These are phyloP conservation scores for Archips xylosteana DNA, from an alignment of 2,888 invertebrate genomes.

Conservation along the genomic window DNA sequence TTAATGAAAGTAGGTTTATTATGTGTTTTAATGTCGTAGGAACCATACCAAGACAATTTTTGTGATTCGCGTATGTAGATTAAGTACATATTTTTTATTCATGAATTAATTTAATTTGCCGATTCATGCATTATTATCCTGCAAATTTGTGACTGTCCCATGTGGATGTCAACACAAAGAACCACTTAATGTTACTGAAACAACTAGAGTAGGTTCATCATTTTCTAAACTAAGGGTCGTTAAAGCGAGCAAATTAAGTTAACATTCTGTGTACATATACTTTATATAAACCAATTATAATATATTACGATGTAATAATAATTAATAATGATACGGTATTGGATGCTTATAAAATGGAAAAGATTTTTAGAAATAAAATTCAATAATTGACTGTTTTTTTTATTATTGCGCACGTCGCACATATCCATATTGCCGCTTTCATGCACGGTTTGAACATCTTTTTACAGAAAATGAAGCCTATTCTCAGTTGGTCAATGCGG, in stretches of 20 bases:
- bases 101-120: slow-evolving; percentile 46
- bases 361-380: slow-evolving; percentile 69
- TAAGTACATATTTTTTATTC: slow-evolving; percentile 39
- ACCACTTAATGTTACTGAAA: slow-evolving; percentile 55
- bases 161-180: slow-evolving; percentile 50
- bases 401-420: not conserved
- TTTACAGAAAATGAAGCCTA: too few relatives aligned
- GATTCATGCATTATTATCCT: slow-evolving; percentile 54
- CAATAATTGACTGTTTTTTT: slow-evolving; percentile 52
- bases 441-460: too few relatives aligned
- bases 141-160: slow-evolving; percentile 47
- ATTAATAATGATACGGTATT: slow-evolving; percentile 59
- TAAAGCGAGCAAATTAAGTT: slow-evolving; percentile 50
- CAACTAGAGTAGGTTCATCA: slow-evolving; percentile 61
- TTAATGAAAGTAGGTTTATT: slow-evolving; percentile 43
- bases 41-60: slow-evolving; percentile 46
- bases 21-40: slow-evolving; percentile 41
- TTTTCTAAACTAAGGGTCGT: slow-evolving; percentile 52
- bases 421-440: not conserved
- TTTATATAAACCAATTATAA: slow-evolving; percentile 49
- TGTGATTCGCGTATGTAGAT: slow-evolving; percentile 46
- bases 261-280: slow-evolving; percentile 58
- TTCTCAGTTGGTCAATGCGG: too few relatives aligned
- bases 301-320: slow-evolving; percentile 47
- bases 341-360: slow-evolving; percentile 60